These are phyloP conservation scores for Diplazon laetatorius DNA, from an alignment of 2,888 invertebrate species.

Conservation along the genomic window DNA sequence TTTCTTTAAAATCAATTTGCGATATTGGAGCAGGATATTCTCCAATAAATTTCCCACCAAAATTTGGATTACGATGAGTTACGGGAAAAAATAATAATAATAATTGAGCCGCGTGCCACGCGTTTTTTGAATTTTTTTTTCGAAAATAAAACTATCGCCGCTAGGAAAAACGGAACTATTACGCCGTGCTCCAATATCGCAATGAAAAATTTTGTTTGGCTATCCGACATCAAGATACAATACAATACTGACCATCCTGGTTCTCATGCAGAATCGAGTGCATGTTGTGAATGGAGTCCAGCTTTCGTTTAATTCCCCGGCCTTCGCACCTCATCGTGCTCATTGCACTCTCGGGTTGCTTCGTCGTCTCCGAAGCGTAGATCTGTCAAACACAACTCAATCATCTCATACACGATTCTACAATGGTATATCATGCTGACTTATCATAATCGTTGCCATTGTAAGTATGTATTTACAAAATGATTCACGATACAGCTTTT, in stretches of 20 bases:
- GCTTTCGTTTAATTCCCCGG: conserved; percentile 82
- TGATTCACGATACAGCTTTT: neutral
- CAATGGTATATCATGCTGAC: conserved; percentile 77
- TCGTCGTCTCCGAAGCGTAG: conserved; percentile 81
- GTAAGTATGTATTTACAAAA: conserved; percentile 1
- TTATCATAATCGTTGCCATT: neutral
- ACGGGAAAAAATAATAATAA: too few species aligned
- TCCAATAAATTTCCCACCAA: neutral
- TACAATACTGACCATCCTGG: conserved; percentile 83
- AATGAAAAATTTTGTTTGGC: neutral
- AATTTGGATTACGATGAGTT: too few species aligned
- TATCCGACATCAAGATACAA: conserved; percentile 70
- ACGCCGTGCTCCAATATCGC: conserved; percentile 15
- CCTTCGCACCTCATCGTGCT: conserved; percentile 81
- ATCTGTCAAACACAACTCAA: conserved; percentile 82
- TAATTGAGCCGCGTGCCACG: too few species aligned
- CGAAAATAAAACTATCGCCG: too few species aligned
- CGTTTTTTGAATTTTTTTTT: too few species aligned
- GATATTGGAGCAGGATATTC: conserved; percentile 11
- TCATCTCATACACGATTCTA: conserved; percentile 81
- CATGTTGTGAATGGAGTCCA: conserved; percentile 82
- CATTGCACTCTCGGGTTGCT: conserved; percentile 82
- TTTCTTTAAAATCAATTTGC: neutral
- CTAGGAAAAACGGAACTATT: neutral
- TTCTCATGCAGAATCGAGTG: conserved; percentile 83